These are phyloP conservation scores for Eupithecia tripunctaria DNA, from an alignment of 2,888 invertebrate genomes.

Conservation along the genomic window DNA sequence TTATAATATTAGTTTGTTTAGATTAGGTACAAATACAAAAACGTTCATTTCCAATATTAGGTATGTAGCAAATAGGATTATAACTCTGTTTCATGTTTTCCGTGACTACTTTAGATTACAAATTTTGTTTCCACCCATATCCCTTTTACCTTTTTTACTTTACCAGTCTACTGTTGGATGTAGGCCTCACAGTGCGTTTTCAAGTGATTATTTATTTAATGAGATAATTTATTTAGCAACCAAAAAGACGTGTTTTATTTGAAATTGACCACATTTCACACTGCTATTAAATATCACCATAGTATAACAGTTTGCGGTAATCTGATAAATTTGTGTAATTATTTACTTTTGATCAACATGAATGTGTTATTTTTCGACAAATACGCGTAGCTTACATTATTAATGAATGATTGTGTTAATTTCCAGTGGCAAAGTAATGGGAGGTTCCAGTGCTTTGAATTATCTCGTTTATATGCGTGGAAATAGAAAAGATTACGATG, in stretches of 20 bases:
- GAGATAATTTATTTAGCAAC: neutral
- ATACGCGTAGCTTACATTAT: neutral
- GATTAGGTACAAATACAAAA: too few species aligned
- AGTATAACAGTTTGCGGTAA: slow-evolving; percentile 2
- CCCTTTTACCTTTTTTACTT: too few species aligned
- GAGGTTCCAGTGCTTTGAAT: slow-evolving; percentile 87
- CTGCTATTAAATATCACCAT: slow-evolving; percentile 2
- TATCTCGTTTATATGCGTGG: slow-evolving; percentile 87
- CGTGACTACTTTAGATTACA: too few species aligned
- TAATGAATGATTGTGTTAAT: neutral
- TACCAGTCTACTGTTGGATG: too few species aligned
- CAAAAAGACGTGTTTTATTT: neutral
- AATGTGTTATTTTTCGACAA: neutral
- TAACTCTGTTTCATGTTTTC: too few species aligned
- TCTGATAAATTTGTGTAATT: slow-evolving; percentile 16
- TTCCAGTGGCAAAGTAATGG: slow-evolving; percentile 86
- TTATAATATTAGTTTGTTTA: too few species aligned
- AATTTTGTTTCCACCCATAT: too few species aligned
- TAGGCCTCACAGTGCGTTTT: neutral
- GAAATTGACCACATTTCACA: neutral
- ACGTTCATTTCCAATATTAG: too few species aligned
- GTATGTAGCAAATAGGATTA: too few species aligned
- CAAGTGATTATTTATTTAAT: neutral
- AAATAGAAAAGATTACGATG: slow-evolving; percentile 86
- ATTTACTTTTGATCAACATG: slow-evolving; percentile 12